Evolutionary conservation across 2,113 vertebrate genomes (phyloP), one percentile per base, ranked within the genome.

Genomic region (Heterotis niloticus): DNA sequence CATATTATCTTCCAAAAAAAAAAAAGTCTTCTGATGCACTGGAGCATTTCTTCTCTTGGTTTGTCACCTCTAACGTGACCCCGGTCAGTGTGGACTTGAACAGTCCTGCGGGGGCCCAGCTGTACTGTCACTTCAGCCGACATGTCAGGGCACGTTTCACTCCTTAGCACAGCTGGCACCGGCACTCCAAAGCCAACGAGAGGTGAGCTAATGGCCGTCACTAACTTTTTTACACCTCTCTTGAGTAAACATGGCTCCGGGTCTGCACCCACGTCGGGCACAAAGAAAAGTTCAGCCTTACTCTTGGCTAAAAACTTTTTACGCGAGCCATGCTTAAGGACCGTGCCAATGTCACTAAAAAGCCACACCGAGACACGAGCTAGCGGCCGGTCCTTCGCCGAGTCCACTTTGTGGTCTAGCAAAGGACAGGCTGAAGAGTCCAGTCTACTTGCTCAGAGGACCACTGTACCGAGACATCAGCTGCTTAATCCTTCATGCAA

Each of bases 181-280:
- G 86, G 85, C 82, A 80, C 89, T 87, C n/a, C 93, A 92, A 88
- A 85, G 82, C 82, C 86, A 64, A 57, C 82, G 78, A 81, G 88
- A 83, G 84, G 80, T 83, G 81, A 87, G 88, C 84, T 87, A 90
- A 91, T 90, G 91, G 87, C 83, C 88, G 90, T 90, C 89, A 86
- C 86, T 56, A 89, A 92, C 34, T 44, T 44, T 91, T 88, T 89
- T 86, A 88, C 86, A 89, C 84, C 86, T 89, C 87, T 81, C 82
- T n/a, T 79, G 82, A 82, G 83, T 84, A 83, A 44, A 44, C 34
- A 44, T 88, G 85, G 80, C 79, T 75, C 75, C 79, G 34, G 78
- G 83, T 90, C 82, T 66, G n/a, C 24, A 18, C 57, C n/a, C 9
- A 26, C n/a, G n/a, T 54, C 3, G 18, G 68, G 5, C 1, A 20